Evolutionary conservation across 2,113 vertebrate species (phyloP), one percentile per base, ranked within the genome.

Genomic region (Pseudolaguvia tuberculata): DNA sequence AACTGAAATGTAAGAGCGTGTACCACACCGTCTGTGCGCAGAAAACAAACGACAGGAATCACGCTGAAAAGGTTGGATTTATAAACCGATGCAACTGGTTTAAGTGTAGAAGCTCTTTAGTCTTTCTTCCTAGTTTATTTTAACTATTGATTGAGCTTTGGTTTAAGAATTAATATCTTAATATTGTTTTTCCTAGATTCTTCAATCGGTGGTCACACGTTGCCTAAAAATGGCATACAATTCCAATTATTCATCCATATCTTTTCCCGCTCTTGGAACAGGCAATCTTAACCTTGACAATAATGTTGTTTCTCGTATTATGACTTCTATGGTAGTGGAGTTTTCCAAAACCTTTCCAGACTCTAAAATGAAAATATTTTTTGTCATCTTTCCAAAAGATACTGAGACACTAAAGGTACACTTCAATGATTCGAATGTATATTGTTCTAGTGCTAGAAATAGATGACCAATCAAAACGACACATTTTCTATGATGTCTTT

Each of bases 201-300:
- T 96, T 51, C 65, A 0, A 45, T 0, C 0, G 0, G 84, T 78
- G 14, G 21, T 94, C 29, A 12, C 0, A 0, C n/a, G 17, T 0
- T 93, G 93, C 77, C 83, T 97, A 75, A 0, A 0, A 29, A 7
- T 0, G 3, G 78, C 86, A 20, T 1, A 0, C 2, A 0, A 5
- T 0, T 0, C 0, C 0, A 0, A 1, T 0, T 0, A 13, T 79
- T 17, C 52, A 29, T 94, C 94, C 0, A 80, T 98, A 74, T 84
- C 93, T 58, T 94, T 98, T 69, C 94, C 94, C 52, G 87, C 89
- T 21, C 81, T 91, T 18, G 92, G 88, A 4, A 86, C 88, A 2
- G 91, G 89, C 77, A 9, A 0, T 0, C 67, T 82, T 5, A 0
- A 0, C 0, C 81, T 93, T 9, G 0, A 0, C 2, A 71, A 72